Evolutionary conservation across 2,888 invertebrate genomes (phyloP), one percentile per base, ranked within the genome.

Genomic region (Cheilosia vernalis): DNA sequence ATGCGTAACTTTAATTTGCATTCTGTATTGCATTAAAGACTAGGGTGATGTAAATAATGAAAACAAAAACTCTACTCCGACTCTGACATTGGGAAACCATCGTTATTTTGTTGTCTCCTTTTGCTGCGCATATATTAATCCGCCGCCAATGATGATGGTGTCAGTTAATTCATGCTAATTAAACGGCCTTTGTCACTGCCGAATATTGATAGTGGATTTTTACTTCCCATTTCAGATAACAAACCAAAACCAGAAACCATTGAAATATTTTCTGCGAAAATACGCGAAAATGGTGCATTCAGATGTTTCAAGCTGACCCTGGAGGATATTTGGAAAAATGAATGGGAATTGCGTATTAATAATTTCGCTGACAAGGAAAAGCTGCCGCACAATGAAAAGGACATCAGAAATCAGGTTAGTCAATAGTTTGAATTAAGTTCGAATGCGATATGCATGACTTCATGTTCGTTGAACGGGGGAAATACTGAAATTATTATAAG

Each of bases 361-460:
- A 96, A 96, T 90, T 94, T 95, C 89, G 94, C 94, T 88, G 96
- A 96, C 91, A 95, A 95, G 89, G 94, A 94, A 89, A 95, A 95
- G 90, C 93, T 93, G 63, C 94, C 95, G 47, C 95, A 95, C 91
- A 93, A 90, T 87, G 95, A 95, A 89, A 95, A 95, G 90, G 94
- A 94, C 91, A 95, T 95, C 89, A 93, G 94, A 91, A 94, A 94
- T 89, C 95, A 95, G 94, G 94, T 94, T 93, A 91, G 53, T 63
- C 27, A 42, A 47, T 19, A 30, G 21, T 66, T 24, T n/a, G 4
- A 33, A 72, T 42, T 21, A 42, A 60, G 1, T 27, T 7, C 15
- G 10, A 42, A 13, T 37, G 24, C 44, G 19, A 63, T 30, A 37
- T 24, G 3, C 37, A 51, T 10, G 49, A 37, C 33, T 47, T 69